A percentile compares a stretch with the other conserved stretches of the same genome.
phyloP scores from a whole-genome alignment of 2,113 vertebrate species.

The Pardalotus punctatus region DNA sequence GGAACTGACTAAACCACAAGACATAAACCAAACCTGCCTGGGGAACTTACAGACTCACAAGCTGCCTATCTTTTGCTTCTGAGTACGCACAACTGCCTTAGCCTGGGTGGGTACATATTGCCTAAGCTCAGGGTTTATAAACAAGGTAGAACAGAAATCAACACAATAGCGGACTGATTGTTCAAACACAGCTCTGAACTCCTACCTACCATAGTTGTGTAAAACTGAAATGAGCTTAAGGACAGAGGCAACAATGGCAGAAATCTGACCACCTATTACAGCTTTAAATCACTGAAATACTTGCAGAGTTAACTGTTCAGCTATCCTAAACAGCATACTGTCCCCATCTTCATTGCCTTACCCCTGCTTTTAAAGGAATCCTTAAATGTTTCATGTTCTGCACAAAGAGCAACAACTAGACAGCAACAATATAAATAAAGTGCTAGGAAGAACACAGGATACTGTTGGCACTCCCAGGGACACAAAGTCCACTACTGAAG shows the following conservation, averaged over 20 bases:
- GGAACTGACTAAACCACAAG: background rate
- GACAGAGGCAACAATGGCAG: background rate
- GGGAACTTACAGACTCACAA: background rate
- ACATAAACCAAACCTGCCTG: background rate
- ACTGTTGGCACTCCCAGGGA: background rate
- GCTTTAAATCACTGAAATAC: background rate
- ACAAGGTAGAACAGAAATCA: background rate
- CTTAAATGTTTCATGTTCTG: background rate
- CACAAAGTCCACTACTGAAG: background rate
- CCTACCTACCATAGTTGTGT: background rate
- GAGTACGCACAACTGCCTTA: background rate
- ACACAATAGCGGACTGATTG: background rate
- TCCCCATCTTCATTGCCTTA: background rate
- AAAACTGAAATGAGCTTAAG: background rate
- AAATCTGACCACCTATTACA: background rate
- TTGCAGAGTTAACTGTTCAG: background rate
- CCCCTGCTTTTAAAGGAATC: background rate
- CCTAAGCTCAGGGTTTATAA: background rate
- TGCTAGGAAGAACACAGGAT: background rate
- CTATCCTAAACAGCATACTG: background rate
- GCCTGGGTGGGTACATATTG: rapidly evolving
- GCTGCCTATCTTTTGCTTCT: background rate
- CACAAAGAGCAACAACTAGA: background rate
- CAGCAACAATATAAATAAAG: background rate
- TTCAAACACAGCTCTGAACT: background rate